phyloP scores from a whole-genome alignment of 2,888 invertebrate species.

The Mythimna vitellina region DNA sequence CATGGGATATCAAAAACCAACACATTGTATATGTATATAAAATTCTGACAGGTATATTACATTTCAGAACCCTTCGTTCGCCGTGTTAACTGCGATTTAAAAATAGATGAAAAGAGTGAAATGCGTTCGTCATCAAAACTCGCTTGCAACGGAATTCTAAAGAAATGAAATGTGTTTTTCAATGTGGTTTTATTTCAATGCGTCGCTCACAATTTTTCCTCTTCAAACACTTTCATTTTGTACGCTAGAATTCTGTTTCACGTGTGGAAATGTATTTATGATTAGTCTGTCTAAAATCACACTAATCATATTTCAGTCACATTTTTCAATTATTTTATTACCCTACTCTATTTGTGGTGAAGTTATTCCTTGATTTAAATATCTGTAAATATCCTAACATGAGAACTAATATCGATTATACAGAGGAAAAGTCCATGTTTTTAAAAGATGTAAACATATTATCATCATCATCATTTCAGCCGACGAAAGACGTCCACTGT shows the following conservation, averaged over 20 bases:
- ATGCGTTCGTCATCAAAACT: slow-evolving; percentile 52
- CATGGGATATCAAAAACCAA: too few relatives aligned
- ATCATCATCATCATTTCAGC: too few relatives aligned
- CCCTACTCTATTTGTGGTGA: neutral
- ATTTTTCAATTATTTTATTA: neutral
- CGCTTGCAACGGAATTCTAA: slow-evolving; percentile 45
- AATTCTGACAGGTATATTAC: slow-evolving; percentile 6
- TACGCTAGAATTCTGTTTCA: slow-evolving; percentile 19
- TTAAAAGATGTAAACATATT: too few relatives aligned
- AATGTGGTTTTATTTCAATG: slow-evolving; percentile 39
- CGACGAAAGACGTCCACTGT: too few relatives aligned
- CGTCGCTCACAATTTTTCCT: slow-evolving; percentile 41
- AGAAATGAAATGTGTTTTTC: slow-evolving; percentile 57
- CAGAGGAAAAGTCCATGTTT: too few relatives aligned
- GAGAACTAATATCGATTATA: too few relatives aligned
- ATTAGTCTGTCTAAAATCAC: neutral
- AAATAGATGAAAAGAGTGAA: slow-evolving; percentile 52
- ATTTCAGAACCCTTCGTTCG: slow-evolving; percentile 26
- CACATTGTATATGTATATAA: neutral
- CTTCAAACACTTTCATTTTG: slow-evolving; percentile 42
- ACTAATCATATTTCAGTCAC: neutral
- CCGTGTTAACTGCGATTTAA: slow-evolving; percentile 34
- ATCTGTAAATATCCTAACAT: neutral
- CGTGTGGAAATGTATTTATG: neutral
- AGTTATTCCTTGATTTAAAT: too few relatives aligned